phyloP scores from a whole-genome alignment of 2,888 invertebrate genomes.

The Meteorus cinctellus region DNA sequence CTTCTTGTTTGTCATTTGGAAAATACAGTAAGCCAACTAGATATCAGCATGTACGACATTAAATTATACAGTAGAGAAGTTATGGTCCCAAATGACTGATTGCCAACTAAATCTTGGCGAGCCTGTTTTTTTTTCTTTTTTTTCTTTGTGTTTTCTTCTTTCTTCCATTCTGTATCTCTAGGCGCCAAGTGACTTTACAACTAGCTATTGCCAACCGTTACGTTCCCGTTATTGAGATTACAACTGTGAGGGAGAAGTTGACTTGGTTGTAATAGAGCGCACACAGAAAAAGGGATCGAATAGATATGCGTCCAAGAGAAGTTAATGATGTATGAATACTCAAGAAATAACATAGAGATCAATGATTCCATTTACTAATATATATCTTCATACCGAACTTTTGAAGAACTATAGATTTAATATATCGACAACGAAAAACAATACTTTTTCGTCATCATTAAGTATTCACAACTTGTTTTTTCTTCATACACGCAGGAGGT shows the following conservation, averaged over 20 bases:
- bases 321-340: not conserved
- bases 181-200: conserved; percentile 40
- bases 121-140: not conserved
- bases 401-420: no score
- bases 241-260: conserved; percentile 34
- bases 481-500: not conserved
- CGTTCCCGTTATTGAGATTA: conserved; percentile 58
- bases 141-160: conserved; percentile 3
- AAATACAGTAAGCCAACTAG: no score
- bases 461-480: no score
- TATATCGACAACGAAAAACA: no score
- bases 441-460: not conserved
- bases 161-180: conserved; percentile 21
- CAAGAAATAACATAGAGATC: not conserved
- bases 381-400: not conserved
- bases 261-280: not conserved
- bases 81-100: not conserved
- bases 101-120: not conserved
- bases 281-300: not conserved
- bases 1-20: no score
- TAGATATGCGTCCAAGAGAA: not conserved
- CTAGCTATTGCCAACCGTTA: conserved; percentile 62
- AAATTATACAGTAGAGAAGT: not conserved
- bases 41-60: not conserved
- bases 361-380: not conserved